These are phyloP conservation scores for Gracilinanus agilis DNA, from an alignment of 2,113 vertebrate genomes.

Conservation along the genomic window DNA sequence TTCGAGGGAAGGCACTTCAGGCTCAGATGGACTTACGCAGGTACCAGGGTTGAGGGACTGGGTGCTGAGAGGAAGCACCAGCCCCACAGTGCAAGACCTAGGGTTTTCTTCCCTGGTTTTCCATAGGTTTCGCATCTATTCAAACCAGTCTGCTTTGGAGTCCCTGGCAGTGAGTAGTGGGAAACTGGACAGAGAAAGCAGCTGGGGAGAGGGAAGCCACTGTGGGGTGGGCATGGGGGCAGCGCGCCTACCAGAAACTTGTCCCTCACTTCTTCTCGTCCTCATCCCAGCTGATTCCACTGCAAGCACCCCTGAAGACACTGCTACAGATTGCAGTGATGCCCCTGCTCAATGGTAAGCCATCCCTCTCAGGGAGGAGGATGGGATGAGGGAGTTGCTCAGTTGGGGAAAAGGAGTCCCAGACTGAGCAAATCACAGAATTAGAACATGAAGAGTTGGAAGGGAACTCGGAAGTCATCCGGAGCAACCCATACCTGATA, in stretches of 20 bases:
- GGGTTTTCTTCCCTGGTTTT: neutral
- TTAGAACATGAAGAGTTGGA: neutral
- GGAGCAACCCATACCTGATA: neutral
- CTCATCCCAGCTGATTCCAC: constrained; percentile 90
- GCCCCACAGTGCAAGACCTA: rapidly evolving
- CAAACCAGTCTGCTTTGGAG: constrained; percentile 94
- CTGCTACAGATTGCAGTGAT: constrained; percentile 94
- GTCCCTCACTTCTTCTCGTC: rapidly evolving
- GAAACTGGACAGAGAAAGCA: rapidly evolving
- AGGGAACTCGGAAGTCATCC: neutral
- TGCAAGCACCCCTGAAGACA: constrained; percentile 94
- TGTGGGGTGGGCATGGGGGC: neutral
- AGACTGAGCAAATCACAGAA: neutral
- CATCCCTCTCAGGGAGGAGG: neutral
- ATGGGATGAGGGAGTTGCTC: rapidly evolving
- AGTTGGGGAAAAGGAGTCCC: neutral
- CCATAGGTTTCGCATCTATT: constrained; percentile 95
- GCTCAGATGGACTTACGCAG: constrained; percentile 92
- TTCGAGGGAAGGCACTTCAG: constrained; percentile 90
- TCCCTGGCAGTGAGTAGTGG: constrained; percentile 91
- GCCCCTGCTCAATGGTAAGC: constrained; percentile 94
- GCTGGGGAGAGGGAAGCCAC: too few species aligned
- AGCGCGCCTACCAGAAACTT: rapidly evolving
- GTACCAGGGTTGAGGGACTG: constrained; percentile 78
- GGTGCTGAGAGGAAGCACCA: rapidly evolving